Evolutionary conservation across 2,113 vertebrate species (phyloP).

Genomic region (Rattus norvegicus): GRCr8 NC_086029.1:41585001-41585500

Average conservation of each 20-base stretch:
- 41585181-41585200: background rate
- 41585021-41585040: background rate
- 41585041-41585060: background rate
- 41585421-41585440: background rate
- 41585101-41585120: background rate
- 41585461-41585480: too few species aligned
- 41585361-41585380: background rate
- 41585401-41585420: background rate
- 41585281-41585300: conserved; percentile 14
- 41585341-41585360: background rate
- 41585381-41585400: conserved; percentile 13
- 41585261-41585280: background rate
- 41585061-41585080: background rate
- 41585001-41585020: background rate
- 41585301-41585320: background rate
- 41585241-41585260: background rate
- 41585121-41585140: background rate
- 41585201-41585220: too few species aligned
- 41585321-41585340: background rate
- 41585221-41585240: too few species aligned
- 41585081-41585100: background rate
- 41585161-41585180: background rate
- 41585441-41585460: background rate
- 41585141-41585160: background rate
- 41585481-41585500: background rate